Evolutionary conservation across 2,113 vertebrate species (phyloP), one percentile per base, ranked within the genome.

Genomic region (Neomonachus schauinslandi): DNA sequence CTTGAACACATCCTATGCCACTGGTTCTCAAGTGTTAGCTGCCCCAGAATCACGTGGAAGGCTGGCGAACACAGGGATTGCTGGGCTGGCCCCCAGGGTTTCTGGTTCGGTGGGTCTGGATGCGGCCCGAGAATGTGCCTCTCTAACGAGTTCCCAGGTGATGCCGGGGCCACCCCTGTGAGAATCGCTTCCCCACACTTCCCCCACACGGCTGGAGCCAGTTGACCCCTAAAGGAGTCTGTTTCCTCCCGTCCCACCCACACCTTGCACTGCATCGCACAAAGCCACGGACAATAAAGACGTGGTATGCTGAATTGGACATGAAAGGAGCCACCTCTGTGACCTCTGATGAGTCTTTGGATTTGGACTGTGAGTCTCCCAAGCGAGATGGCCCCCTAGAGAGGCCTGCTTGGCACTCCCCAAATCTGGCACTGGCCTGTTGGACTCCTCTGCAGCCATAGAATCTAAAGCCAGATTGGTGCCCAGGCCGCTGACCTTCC

Each of bases 401-500:
- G 96, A 79, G 65, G 55, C 31, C 85, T 88, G 69, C 49, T 71
- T 91, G 91, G 36, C 65, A 82, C 28, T 72, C 67, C 46, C 33
- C 2, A 19, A 65, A 55, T 69, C 36, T 19, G 19, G 42, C 0
- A 0, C 4, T 53, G 94, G 88, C 87, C 74, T 80, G 8, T 83
- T 77, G 59, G 79, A 49, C 84, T 92, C 46, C 83, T 91, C 89
- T 81, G 71, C 46, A n/a, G 16, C 72, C 92, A 19, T 55, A 87
- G 89, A 85, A 53, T 11, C 0, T 16, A 74, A 87, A 24, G 96
- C 97, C 89, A 71, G 65, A 84, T 59, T 90, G 89, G 26, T 11
- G 6, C n/a, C 86, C 72, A 87, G 89, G 14, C 49, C 26, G 53
- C 67, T 89, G 94, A 84, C 82, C 71, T 96, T 83, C 39, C 74